Base-by-base conservation (phyloP, 1,140 invertebrate genomes). In the Parasteatoda tepidariorum region DNA sequence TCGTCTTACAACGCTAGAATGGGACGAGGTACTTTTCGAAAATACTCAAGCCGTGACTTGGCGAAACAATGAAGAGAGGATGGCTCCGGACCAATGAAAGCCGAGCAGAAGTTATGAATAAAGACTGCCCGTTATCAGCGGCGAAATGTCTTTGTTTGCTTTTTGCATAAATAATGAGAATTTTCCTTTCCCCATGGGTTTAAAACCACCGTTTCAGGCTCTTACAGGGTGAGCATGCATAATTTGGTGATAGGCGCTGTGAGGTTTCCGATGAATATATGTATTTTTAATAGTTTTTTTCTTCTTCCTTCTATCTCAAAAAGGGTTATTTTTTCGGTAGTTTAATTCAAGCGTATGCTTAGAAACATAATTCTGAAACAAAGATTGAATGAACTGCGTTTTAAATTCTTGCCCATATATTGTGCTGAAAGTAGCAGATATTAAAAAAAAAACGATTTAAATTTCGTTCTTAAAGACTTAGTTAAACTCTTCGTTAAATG, bases 1-100 rank as follows among this genome's bases (percentile, higher is more conserved):
- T 6, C 38, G 5, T 5, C 38, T 13, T 41, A 41, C 13, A 13
- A 41, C 5, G 38, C 38, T 7, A 64, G 18, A 13, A 30, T n/a
- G 22, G 57, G 22, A 3, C 22, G 15, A 31, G 61, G 61, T 3
- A 30, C 7, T 33, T 5, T 30, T 31, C 11, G 28, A 2, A 67
- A 67, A 67, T 67, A 34, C 41, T 4, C 31, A 15, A 4, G 66
- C 33, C 66, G 66, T 67, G 66, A 67, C 66, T 33, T 22, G 66
- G 34, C 13, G 34, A 7, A 38, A 15, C 13, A 34, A 13, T 13
- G 3, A 11, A 33, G 34, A 67, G 11, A 67, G 33, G 34, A 67
- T 26, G 66, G 9, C 33, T 67, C 33, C 33, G 31, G 22, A 22
- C 66, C 66, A 41, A 41, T 67, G 66, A 38, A 3, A 11, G 18